Percentiles rank a stretch among this genome's conserved stretches.
These are phyloP conservation scores for Mormyrus proboscirostris DNA, from an alignment of 2,797 vertebrate genomes.

Conservation along the genomic window DNA sequence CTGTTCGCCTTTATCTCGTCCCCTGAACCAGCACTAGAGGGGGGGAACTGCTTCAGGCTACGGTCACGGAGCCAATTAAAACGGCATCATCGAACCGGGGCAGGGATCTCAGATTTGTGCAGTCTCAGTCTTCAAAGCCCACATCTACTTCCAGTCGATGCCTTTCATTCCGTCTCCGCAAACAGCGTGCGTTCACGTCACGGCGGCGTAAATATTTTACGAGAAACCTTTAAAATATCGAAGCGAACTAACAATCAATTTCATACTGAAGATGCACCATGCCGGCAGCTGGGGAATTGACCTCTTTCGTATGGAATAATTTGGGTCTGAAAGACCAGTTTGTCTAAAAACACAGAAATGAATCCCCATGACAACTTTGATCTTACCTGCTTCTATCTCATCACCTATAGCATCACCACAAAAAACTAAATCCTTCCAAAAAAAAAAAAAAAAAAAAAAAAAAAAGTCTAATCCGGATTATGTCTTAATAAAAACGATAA, in stretches of 20 bases:
- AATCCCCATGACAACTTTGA: not conserved
- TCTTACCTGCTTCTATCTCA: not conserved
- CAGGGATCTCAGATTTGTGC: conserved; percentile 26
- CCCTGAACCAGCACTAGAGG: conserved; percentile 10
- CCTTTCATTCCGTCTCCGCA: not conserved
- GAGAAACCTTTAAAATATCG: not conserved
- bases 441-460: not conserved
- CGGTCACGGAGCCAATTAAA: conserved; percentile 42
- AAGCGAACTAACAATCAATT: not conserved
- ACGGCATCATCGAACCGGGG: conserved; percentile 29
- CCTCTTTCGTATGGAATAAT: not conserved
- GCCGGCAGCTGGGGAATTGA: not conserved
- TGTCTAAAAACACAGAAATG: not conserved
- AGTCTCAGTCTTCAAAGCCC: not conserved
- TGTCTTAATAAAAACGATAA: conserved; percentile 12
- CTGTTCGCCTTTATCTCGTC: conserved; percentile 13
- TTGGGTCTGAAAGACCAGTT: not conserved
- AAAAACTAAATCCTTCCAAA: not conserved
- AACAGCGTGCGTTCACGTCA: not conserved
- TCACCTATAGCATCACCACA: not conserved
- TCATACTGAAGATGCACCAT: not conserved
- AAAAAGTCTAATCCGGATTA: not conserved
- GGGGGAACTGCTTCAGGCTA: conserved; percentile 23
- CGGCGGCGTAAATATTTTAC: not conserved
- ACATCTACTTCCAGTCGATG: not conserved